Percentiles rank a stretch among this genome's conserved stretches.
phyloP scores from a whole-genome alignment of 2,888 invertebrate genomes.

The Euzophera pinguis region DNA sequence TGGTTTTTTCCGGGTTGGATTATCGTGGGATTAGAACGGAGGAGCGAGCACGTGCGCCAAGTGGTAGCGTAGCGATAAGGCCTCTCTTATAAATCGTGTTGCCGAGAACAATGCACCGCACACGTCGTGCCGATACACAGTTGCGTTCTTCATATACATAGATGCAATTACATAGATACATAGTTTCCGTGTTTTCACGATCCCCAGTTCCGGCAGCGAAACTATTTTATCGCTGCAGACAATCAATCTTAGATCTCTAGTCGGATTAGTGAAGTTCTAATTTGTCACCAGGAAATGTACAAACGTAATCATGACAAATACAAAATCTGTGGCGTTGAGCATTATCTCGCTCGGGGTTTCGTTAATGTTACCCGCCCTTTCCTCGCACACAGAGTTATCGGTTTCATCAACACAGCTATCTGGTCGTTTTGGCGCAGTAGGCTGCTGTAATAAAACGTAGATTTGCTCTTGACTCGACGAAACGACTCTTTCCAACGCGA shows the following conservation, averaged over 20 bases:
- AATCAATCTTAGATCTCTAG: constrained; percentile 47
- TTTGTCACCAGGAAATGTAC: constrained; percentile 41
- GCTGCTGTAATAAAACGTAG: constrained; percentile 25
- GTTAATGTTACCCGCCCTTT: constrained; percentile 32
- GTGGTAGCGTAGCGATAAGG: constrained; percentile 46
- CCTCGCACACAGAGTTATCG: constrained; percentile 32
- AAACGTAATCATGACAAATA: constrained; percentile 19
- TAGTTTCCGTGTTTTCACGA: constrained; percentile 52
- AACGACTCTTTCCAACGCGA: constrained; percentile 31
- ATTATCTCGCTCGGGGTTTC: constrained; percentile 24
- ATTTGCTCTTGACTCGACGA: constrained; percentile 34
- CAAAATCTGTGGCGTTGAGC: constrained; percentile 34
- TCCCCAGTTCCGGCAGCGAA: constrained; percentile 42
- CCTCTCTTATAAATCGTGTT: constrained; percentile 34
- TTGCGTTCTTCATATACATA: constrained; percentile 41
- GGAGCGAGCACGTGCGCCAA: constrained; percentile 49
- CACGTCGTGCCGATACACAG: constrained; percentile 38
- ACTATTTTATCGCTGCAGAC: constrained; percentile 42
- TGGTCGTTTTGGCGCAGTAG: constrained; percentile 30
- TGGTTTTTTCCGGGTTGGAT: constrained; percentile 71
- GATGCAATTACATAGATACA: constrained; percentile 53
- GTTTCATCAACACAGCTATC: constrained; percentile 38
- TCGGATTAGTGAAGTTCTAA: constrained; percentile 35
- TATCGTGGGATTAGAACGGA: constrained; percentile 59
- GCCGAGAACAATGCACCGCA: constrained; percentile 44